phyloP scores from a whole-genome alignment of 64 coral and sea anemone genomes.

The Pocillopora damicornis region DNA sequence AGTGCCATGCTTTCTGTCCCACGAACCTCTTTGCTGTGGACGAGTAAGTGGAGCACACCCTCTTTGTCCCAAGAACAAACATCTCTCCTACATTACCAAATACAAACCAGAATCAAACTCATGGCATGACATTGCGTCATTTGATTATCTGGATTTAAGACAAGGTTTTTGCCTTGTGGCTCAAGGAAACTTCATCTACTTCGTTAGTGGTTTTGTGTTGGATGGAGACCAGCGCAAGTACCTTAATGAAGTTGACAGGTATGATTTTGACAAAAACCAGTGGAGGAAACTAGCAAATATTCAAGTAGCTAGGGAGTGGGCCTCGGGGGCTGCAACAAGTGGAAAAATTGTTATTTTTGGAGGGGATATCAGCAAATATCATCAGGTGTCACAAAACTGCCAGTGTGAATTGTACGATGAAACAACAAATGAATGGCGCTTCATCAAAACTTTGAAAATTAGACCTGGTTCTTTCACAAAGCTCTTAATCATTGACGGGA shows the following conservation, averaged over 20 bases:
- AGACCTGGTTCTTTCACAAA: not conserved
- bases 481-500: not conserved
- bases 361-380: not conserved
- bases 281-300: not conserved
- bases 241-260: not conserved
- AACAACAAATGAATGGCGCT: not conserved
- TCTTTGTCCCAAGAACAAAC: not conserved
- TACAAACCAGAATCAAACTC: not conserved
- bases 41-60: not conserved
- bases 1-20: not conserved
- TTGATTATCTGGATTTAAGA: not conserved
- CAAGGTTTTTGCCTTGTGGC: not conserved
- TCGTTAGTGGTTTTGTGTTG: constrained; percentile 10
- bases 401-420: not conserved
- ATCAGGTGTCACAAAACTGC: not conserved
- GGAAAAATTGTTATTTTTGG: not conserved
- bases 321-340: not conserved
- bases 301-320: not conserved
- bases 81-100: not conserved
- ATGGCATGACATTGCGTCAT: not conserved
- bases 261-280: not conserved
- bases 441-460: not conserved
- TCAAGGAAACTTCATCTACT: not conserved
- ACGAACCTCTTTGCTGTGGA: not conserved
- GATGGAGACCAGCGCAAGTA: not conserved